Conservation (phyloP, 2,888 invertebrate genomes). For the Apamea sordens region DNA sequence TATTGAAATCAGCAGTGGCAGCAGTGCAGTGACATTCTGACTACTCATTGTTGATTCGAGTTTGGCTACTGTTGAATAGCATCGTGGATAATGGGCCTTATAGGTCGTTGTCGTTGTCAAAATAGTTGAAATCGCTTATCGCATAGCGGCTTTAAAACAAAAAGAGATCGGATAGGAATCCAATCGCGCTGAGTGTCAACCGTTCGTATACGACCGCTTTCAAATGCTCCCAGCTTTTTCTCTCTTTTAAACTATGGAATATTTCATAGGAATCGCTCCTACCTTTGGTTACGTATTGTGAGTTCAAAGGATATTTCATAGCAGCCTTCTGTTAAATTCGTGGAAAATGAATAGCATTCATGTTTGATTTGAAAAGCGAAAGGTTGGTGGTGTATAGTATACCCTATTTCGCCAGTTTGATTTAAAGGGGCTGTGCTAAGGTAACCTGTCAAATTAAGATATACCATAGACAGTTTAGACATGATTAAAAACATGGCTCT, state of each 20-base stretch:
- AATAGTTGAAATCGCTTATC: conserved; percentile 13
- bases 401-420: background rate
- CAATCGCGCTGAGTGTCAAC: conserved; percentile 47
- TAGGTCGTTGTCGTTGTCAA: background rate
- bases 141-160: conserved; percentile 27
- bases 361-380: background rate
- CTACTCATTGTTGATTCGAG: background rate
- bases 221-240: conserved; percentile 4
- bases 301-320: conserved; percentile 11
- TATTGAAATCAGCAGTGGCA: background rate
- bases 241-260: conserved; percentile 36
- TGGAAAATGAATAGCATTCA: background rate
- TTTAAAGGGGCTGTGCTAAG: too few relatives aligned
- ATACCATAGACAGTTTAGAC: too few relatives aligned
- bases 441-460: too few relatives aligned
- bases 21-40: background rate
- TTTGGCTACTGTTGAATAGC: background rate
- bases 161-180: conserved; percentile 26
- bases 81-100: background rate
- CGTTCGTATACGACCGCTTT: conserved; percentile 22
- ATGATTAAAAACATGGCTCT: too few relatives aligned
- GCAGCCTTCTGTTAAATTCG: background rate
- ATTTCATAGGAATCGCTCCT: conserved; percentile 30
- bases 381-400: too few relatives aligned
- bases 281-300: conserved; percentile 25